Percentiles rank a stretch among this genome's conserved stretches.
Conservation (phyloP, 2,797 vertebrate genomes). For the Amblyraja radiata region DNA sequence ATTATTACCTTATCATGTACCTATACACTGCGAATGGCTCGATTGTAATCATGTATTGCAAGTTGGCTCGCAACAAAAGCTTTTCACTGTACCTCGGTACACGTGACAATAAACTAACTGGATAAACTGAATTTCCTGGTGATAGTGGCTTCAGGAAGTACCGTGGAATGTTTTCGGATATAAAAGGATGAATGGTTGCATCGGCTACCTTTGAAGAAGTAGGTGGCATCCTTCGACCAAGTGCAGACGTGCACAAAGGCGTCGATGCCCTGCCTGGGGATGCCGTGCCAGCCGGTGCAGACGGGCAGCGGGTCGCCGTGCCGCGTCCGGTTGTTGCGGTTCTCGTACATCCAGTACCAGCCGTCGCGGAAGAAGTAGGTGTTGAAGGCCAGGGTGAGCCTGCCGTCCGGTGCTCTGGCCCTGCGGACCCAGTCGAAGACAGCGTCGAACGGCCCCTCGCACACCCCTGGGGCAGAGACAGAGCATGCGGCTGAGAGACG, state of each 20-base stretch:
- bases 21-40: no score
- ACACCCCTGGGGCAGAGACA: constrained; percentile 34
- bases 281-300: constrained; percentile 38
- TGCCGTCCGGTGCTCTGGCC: constrained; percentile 53
- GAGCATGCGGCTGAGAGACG: no score
- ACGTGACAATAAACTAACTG: no score
- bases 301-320: constrained; percentile 42
- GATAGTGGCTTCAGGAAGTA: no score
- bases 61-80: no score
- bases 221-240: background rate
- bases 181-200: no score
- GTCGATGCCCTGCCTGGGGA: constrained; percentile 36
- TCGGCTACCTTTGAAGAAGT: constrained; percentile 42
- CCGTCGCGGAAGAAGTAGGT: constrained; percentile 46
- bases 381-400: constrained; percentile 52
- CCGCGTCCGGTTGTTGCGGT: constrained; percentile 43
- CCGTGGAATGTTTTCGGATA: no score
- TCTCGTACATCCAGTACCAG: constrained; percentile 47
- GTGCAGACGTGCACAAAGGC: constrained; percentile 41
- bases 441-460: constrained; percentile 42
- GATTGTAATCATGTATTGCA: no score
- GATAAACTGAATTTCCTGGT: no score
- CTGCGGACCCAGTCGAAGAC: constrained; percentile 49
- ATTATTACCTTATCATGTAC: no score
- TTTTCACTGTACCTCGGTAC: no score